Conservation (phyloP, 2,888 invertebrate species). For the Apodemia hepburni region DNA sequence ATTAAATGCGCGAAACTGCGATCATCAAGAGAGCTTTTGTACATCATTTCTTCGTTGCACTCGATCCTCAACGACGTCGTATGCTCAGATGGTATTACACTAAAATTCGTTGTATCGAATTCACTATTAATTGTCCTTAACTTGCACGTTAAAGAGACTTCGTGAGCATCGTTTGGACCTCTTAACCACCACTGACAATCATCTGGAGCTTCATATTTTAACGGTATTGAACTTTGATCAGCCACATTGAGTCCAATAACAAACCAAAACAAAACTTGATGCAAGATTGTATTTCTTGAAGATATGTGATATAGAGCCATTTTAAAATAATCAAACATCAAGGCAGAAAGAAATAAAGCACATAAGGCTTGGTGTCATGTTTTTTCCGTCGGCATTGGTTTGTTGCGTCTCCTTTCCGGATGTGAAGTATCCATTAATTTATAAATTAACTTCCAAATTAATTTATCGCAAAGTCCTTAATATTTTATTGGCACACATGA, state of each 20-base stretch:
- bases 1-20: conserved; percentile 90
- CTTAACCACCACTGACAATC: conserved; percentile 90
- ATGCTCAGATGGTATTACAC: conserved; percentile 91
- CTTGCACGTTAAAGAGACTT: conserved; percentile 89
- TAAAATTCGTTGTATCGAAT: conserved; percentile 93
- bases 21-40: conserved; percentile 88
- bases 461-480: conserved; percentile 49
- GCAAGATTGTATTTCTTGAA: conserved; percentile 53
- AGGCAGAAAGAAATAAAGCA: conserved; percentile 73
- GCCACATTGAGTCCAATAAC: conserved; percentile 66
- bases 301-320: conserved; percentile 63
- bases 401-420: conserved; percentile 69
- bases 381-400: conserved; percentile 75
- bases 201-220: conserved; percentile 90
- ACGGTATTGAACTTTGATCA: conserved; percentile 69
- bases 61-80: conserved; percentile 89
- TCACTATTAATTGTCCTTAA: conserved; percentile 92
- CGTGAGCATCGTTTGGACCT: conserved; percentile 82
- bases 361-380: conserved; percentile 74
- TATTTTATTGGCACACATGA: conserved; percentile 47
- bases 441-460: conserved; percentile 54
- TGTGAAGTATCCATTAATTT: conserved; percentile 77
- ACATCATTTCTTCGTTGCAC: conserved; percentile 90
- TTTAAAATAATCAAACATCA: conserved; percentile 69
- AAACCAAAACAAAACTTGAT: conserved; percentile 67